Evolutionary conservation across 2,113 vertebrate genomes (phyloP).

Genomic region (Takifugu flavidus): DNA sequence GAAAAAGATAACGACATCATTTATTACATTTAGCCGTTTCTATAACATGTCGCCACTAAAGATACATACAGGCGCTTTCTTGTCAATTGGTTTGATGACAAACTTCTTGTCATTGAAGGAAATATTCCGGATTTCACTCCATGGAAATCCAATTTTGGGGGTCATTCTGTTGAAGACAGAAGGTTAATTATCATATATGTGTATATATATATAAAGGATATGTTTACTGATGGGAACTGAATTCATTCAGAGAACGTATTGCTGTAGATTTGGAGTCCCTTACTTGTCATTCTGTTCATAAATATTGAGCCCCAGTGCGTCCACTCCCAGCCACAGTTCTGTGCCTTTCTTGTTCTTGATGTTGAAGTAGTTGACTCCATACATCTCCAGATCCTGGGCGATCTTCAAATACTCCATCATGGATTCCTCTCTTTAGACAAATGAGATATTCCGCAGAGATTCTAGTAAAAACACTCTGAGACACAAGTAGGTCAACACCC

Average conservation of each 20-base stretch:
- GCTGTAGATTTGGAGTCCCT: conserved; percentile 15
- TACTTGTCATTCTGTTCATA: conserved; percentile 97
- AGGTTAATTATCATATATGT: not conserved
- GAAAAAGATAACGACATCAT: not conserved
- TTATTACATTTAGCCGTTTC: not conserved
- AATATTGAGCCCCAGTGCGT: conserved; percentile 96
- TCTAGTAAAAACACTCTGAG: not conserved
- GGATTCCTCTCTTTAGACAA: conserved; percentile 86
- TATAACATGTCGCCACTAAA: not conserved
- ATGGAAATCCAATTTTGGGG: conserved; percentile 97
- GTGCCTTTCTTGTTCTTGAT: conserved; percentile 99
- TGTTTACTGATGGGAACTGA: too few relatives aligned
- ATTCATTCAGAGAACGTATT: not conserved
- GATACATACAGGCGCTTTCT: conserved; percentile 90
- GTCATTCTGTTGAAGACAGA: conserved; percentile 82
- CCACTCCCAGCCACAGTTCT: conserved; percentile 93
- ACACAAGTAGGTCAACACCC: not conserved
- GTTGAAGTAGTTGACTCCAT: conserved; percentile 97
- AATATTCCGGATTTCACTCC: conserved; percentile 99
- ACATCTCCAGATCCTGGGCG: conserved; percentile 98
- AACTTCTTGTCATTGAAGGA: conserved; percentile 99
- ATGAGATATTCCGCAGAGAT: not conserved
- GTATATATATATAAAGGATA: too few relatives aligned
- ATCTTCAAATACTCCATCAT: conserved; percentile 99
- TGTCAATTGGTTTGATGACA: conserved; percentile 98